phyloP scores from a whole-genome alignment of 64 coral and sea anemone species.

The Dendronephthya gigantea region DNA sequence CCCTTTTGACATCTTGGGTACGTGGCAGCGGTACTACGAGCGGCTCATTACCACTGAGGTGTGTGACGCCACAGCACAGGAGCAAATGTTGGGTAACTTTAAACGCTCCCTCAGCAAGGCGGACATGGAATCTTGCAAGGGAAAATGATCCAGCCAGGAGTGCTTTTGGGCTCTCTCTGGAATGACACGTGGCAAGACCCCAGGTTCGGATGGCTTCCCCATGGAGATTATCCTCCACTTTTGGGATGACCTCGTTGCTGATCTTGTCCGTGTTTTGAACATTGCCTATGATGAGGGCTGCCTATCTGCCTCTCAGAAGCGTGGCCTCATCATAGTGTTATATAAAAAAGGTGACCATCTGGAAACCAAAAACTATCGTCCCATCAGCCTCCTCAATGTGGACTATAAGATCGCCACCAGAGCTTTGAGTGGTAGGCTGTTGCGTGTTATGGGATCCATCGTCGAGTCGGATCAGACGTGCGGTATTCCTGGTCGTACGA shows the following conservation, averaged over 20 bases:
- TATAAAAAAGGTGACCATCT: conserved; percentile 24
- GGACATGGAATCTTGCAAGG: too few species aligned
- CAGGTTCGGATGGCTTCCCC: neutral
- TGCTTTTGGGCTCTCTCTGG: neutral
- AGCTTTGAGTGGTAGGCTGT: too few species aligned
- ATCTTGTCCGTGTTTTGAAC: neutral
- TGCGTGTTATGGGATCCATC: too few species aligned
- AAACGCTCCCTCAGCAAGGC: too few species aligned
- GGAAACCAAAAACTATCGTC: conserved; percentile 31
- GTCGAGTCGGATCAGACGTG: too few species aligned
- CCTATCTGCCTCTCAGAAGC: neutral
- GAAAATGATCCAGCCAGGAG: neutral
- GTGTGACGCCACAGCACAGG: neutral
- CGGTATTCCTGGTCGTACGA: too few species aligned
- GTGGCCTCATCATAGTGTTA: neutral
- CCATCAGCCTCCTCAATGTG: conserved; percentile 15
- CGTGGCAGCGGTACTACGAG: neutral
- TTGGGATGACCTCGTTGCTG: neutral
- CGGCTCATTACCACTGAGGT: neutral
- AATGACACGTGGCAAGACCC: neutral
- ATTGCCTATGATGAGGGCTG: neutral
- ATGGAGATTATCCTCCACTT: neutral
- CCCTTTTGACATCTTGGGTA: neutral
- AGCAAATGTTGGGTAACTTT: too few species aligned
- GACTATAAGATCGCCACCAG: conserved; percentile 40